Evolutionary conservation across 2,797 vertebrate species (phyloP), one percentile per base, ranked within the genome.

Genomic region (Enoplosus armatus): DNA sequence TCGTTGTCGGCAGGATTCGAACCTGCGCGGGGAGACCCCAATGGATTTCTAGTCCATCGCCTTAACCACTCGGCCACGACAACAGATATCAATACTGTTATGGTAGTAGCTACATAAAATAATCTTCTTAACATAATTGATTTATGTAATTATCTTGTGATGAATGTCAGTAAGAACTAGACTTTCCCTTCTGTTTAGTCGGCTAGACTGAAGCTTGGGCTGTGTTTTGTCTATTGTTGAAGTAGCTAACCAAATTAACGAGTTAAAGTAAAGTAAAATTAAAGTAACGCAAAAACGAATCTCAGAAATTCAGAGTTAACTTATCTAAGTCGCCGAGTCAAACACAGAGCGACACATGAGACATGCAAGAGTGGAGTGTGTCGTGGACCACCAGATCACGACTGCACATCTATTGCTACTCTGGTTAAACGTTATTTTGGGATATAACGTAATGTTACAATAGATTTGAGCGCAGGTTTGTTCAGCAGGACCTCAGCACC

Each of bases 1-100:
- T 16, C 66, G 69, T 79, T 77, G 81, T 85, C 72, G 76, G 71
- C 67, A 82, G 79, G 81, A 80, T 80, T 82, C 84, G 76, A 84
- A 86, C 79, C 70, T 86, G 22, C 61, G 76, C 66, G 24, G 81
- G 79, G 51, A 75, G 27, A 33, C 55, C 70, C 76, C 73, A 84
- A 82, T 86, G 73, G 72, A 85, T 85, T 82, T 76, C 75, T 51
- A 80, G 0, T 84, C 71, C 64, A 86, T 83, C 71, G 64, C 84
- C 76, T 82, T 88, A 82, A 86, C 78, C 77, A 77, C 84, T 84
- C 58, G 59, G 77, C 77, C 74, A 83, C 31, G 67, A 85, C 80
- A 83, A 75, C 72, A n/a, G n/a, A n/a, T n/a, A n/a, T n/a, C n/a
- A n/a, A n/a, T n/a, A n/a, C n/a, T n/a, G n/a, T n/a, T n/a, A n/a